Conservation (phyloP, 2,113 vertebrate species). For the Cottus gobio region DNA sequence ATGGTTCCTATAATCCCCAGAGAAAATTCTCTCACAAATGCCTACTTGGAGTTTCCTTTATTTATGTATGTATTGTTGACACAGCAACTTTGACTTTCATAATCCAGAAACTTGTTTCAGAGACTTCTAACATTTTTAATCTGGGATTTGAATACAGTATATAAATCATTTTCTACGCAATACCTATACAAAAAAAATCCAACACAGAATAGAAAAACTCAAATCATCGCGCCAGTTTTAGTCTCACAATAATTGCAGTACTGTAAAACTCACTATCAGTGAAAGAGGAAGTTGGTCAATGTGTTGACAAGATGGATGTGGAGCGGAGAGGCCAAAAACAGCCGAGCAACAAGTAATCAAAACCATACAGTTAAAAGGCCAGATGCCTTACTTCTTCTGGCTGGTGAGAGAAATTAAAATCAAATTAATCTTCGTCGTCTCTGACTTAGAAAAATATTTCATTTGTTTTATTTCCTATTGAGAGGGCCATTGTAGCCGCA, state of each 20-base stretch:
- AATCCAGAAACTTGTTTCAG: not conserved
- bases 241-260: conserved; percentile 30
- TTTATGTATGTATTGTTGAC: conserved; percentile 11
- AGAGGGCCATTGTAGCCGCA: conserved; percentile 27
- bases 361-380: conserved; percentile 58
- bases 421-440: conserved; percentile 59
- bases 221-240: conserved; percentile 51
- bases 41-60: conserved; percentile 51
- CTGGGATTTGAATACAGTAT: not conserved
- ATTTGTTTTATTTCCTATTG: conserved; percentile 64
- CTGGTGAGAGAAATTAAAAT: conserved; percentile 55
- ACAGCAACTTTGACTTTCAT: not conserved
- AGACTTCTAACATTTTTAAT: not conserved
- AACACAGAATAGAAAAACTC: conserved; percentile 17
- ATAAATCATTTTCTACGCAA: conserved; percentile 1
- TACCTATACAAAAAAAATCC: not conserved
- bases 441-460: conserved; percentile 51
- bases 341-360: conserved; percentile 48
- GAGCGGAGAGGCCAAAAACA: conserved; percentile 51
- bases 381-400: conserved; percentile 39
- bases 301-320: conserved; percentile 64
- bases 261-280: conserved; percentile 32
- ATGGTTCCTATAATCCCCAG: conserved; percentile 69
- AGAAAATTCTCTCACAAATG: conserved; percentile 64
- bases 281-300: conserved; percentile 52